A percentile compares a stretch with the other conserved stretches of the same genome.
These are phyloP conservation scores for Lateolabrax maculatus DNA, from an alignment of 2,797 vertebrate species.

Conservation along the genomic window DNA sequence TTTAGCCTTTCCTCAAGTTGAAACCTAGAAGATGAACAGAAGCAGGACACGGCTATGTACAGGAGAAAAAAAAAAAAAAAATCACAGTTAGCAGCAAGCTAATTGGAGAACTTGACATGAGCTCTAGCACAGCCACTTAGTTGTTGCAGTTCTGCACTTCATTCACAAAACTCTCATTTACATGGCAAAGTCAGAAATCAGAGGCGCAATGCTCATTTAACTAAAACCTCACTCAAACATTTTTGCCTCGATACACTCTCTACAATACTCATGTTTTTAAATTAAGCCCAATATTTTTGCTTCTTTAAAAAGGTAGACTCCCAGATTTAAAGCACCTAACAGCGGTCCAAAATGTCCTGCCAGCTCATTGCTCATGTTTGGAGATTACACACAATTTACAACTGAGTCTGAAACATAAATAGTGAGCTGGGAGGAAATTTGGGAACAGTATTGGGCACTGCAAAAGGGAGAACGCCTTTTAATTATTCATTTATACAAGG, in stretches of 20 bases:
- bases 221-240: constrained; percentile 37
- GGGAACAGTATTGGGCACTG: not conserved
- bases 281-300: constrained; percentile 28
- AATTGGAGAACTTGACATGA: constrained; percentile 63
- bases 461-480: constrained; percentile 16
- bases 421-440: constrained; percentile 33
- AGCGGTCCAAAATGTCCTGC: constrained; percentile 10
- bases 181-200: constrained; percentile 45
- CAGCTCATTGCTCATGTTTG: constrained; percentile 26
- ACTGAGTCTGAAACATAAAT: constrained; percentile 28
- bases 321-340: constrained; percentile 14
- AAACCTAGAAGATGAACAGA: constrained; percentile 56
- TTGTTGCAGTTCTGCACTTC: constrained; percentile 46
- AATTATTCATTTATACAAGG: constrained; percentile 39
- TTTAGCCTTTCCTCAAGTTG: constrained; percentile 71
- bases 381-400: constrained; percentile 22
- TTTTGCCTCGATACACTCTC: constrained; percentile 27
- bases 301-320: constrained; percentile 18
- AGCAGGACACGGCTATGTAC: constrained; percentile 66
- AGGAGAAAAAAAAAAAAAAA: constrained; percentile 38
- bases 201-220: constrained; percentile 39
- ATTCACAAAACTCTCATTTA: constrained; percentile 40
- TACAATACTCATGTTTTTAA: constrained; percentile 41
- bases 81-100: constrained; percentile 77
- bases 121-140: constrained; percentile 41